Base-by-base conservation (phyloP, 2,797 vertebrate genomes). In the Emys orbicularis region DNA sequence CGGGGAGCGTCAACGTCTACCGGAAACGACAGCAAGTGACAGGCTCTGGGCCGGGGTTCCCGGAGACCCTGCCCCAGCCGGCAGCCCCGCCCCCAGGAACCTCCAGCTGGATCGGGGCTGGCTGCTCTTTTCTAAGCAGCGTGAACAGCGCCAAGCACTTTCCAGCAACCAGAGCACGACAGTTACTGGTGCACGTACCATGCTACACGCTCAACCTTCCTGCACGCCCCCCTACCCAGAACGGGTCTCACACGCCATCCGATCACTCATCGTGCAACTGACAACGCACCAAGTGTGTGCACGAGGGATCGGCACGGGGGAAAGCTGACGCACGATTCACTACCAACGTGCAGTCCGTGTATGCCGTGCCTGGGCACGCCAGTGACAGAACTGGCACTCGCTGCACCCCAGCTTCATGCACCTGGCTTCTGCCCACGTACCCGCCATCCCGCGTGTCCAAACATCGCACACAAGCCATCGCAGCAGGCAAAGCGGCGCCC, bases 401-500 rank as follows among this genome's bases (percentile, higher is more conserved):
- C 27, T 6, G 57, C 27, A 31, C 59, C 31, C 15, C 31, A 65
- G 59, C 15, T 34, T 34, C 59, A 34, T 6, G 31, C 15, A 13
- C 59, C 6, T 61, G 59, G 31, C 15, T 4, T n/a, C 59, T n/a
- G 59, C 59, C 57, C 59, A 65, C 59, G 12, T 29, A 10, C 21
- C 23, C 10, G 23, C 54, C 54, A 11, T 56, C 54, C 23, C 54
- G 23, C 3, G 54, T 11, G 25, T 56, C 54, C 15, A 57, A 57
- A 29, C 27, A 12, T 7, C 57, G 2, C 12, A 31, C 29, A 25
- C 11, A 12, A 15, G 27, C 1, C 11, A 29, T 1, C 2, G 27
- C 56, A 29, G 11, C 5, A 5, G 5, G 3, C 5, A 29, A 57
- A 61, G 59, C 29, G 7, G 59, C 13, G 3, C 59, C 59, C 59